A percentile compares a stretch with the other conserved stretches of the same genome.
phyloP scores from a whole-genome alignment of 2,888 invertebrate species.

The Agriotes lineatus region DNA sequence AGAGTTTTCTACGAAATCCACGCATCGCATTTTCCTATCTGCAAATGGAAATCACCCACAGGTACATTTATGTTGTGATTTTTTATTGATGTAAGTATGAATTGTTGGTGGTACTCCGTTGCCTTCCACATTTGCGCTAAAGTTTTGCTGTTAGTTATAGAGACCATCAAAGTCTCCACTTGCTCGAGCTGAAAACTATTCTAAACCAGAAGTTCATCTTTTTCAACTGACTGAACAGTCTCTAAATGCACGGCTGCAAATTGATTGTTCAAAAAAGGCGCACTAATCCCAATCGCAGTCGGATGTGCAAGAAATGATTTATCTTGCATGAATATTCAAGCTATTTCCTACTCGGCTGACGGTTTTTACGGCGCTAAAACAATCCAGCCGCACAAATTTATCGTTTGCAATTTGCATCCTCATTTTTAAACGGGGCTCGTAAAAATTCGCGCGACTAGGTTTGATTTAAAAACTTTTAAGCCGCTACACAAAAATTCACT shows the following conservation, averaged over 20 bases:
- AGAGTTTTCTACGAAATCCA: too few relatives aligned
- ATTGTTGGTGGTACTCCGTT: too few relatives aligned
- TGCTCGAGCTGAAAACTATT: too few relatives aligned
- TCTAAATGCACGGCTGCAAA: conserved; percentile 4
- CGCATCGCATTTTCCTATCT: too few relatives aligned
- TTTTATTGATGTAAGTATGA: too few relatives aligned
- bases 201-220: too few relatives aligned
- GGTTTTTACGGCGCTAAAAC: conserved; percentile 21
- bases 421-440: conserved; percentile 26
- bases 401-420: conserved; percentile 36
- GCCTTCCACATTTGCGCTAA: too few relatives aligned
- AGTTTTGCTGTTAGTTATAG: too few relatives aligned
- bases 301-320: conserved; percentile 25
- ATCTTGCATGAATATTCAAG: conserved; percentile 26
- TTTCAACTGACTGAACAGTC: too few relatives aligned
- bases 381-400: conserved; percentile 30
- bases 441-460: conserved; percentile 18
- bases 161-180: too few relatives aligned
- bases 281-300: background rate
- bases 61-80: too few relatives aligned
- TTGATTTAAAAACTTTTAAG: conserved; percentile 26
- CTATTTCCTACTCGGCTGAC: conserved; percentile 16
- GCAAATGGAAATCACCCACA: too few relatives aligned
- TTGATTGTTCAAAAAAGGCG: conserved; percentile 10
- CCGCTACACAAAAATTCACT: conserved; percentile 26